phyloP scores from a whole-genome alignment of 2,797 vertebrate species.

The Staurois parvus region DNA sequence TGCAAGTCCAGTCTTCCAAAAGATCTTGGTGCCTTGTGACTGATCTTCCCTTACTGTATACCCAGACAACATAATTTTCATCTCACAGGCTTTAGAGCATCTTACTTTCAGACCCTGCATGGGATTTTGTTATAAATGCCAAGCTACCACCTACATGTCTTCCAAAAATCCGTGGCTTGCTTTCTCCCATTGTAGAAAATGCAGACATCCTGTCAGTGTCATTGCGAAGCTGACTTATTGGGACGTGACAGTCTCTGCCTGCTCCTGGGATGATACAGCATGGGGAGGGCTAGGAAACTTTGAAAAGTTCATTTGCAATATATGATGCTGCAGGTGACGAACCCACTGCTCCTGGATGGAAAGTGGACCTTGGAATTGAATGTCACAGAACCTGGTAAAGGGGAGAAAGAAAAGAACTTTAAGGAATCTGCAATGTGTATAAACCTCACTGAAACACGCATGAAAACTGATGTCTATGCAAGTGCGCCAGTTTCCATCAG shows the following conservation, averaged over 20 bases:
- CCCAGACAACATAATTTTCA: not conserved
- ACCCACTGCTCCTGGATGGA: conserved; percentile 98
- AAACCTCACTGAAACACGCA: too few relatives aligned
- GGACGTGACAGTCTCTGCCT: conserved; percentile 36
- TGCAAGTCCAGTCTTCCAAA: not conserved
- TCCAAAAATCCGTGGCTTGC: not conserved
- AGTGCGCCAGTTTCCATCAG: too few relatives aligned
- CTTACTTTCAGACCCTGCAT: not conserved
- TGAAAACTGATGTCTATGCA: too few relatives aligned
- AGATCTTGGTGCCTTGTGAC: not conserved
- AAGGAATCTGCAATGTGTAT: too few relatives aligned
- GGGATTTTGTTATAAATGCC: not conserved
- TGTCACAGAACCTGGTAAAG: conserved; percentile 89
- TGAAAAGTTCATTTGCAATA: conserved; percentile 94
- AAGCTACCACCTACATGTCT: not conserved
- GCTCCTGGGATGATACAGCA: not conserved
- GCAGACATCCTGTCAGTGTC: not conserved
- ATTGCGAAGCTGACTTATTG: not conserved
- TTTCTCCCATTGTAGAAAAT: not conserved
- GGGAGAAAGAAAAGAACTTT: not conserved
- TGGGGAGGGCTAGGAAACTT: conserved; percentile 65
- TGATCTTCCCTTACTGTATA: not conserved
- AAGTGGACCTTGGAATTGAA: conserved; percentile 94
- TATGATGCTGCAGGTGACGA: conserved; percentile 93
- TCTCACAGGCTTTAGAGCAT: not conserved